Base-by-base conservation (phyloP, 2,888 invertebrate species). In the Sarcophaga carnaria region DNA sequence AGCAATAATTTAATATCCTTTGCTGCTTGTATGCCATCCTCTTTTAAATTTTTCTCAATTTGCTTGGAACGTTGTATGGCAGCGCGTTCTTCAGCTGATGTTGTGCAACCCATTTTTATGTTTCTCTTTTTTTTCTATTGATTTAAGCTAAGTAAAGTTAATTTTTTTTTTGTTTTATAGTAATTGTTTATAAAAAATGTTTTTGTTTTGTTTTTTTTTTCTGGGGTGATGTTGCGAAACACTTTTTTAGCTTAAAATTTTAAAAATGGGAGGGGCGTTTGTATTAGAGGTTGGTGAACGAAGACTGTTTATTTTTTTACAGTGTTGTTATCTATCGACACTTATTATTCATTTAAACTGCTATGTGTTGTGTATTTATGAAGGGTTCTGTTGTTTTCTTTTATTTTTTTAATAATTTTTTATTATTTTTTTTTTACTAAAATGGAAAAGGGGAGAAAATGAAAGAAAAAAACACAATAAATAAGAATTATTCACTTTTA, bases 81-180 rank as follows among this genome's bases (percentile, higher is more conserved):
- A 93, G 98, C 98, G 95, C 99, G 96, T 95, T 99, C 99, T 94
- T 99, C 99, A 92, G 99, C 99, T 94, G 99, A 99, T 96, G 99
- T 98, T 94, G 99, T 98, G 95, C 99, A 99, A 95, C 99, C 99
- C 99, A 99, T 99, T 94, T 91, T 93, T 67, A 67, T 89, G 27
- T 78, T 82, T 86, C 83, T 84, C 25, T 64, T 80, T 70, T 80
- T 22, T 81, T 82, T 80, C 10, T 14, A 17, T 54, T 54, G 54
- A 12, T 54, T 54, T 12, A 14, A 14, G 12, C 12, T 17, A 54
- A 54, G 12, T 54, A 54, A 54, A 54, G 54, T 17, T 54, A 17
- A 14, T 1, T 17, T 54, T 37, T 49, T 60, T 45, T 62, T 72
- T 54, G 12, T 64, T 63, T 5, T 66, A 54, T 37, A 45, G 2